Evolutionary conservation across 2,797 vertebrate species (phyloP).

Genomic region (Sebastiscus tertius): DNA sequence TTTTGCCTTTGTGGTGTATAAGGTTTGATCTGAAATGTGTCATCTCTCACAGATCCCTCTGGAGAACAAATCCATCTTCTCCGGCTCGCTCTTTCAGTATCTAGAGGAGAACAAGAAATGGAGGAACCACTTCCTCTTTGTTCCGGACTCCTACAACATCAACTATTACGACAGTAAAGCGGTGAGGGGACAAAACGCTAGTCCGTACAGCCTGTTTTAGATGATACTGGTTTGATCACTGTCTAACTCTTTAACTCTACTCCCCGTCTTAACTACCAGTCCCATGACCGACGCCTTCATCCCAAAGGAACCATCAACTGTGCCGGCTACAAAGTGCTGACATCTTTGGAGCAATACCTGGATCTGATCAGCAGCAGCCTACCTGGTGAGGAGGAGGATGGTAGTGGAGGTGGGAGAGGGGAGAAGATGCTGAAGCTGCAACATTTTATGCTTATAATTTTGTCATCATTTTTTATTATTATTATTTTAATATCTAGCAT

Average conservation of each 20-base stretch:
- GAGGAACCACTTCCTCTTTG: conserved; percentile 90
- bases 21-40: neutral
- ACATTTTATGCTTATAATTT: neutral
- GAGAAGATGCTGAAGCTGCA: neutral
- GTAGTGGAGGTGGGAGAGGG: neutral
- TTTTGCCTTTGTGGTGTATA: neutral
- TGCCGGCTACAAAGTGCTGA: conserved; percentile 92
- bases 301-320: conserved; percentile 89
- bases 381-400: conserved; percentile 82
- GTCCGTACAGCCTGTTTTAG: neutral
- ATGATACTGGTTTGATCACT: neutral
- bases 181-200: conserved; percentile 74
- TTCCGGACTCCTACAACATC: conserved; percentile 91
- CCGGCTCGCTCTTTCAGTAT: conserved; percentile 92
- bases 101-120: conserved; percentile 95
- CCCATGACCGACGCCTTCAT: conserved; percentile 85
- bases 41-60: conserved; percentile 81
- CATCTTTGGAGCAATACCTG: conserved; percentile 90
- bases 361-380: conserved; percentile 88
- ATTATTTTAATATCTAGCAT: too few relatives aligned
- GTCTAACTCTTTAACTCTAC: neutral
- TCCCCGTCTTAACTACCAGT: conserved; percentile 71
- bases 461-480: neutral
- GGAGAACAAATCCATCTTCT: conserved; percentile 92
- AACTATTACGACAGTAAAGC: conserved; percentile 89